Percentiles rank a stretch among this genome's conserved stretches.
These are phyloP conservation scores for Aurelia coerulea DNA, from an alignment of 30 jellyfish, hydroid and myxozoan genomes.

Conservation along the genomic window DNA sequence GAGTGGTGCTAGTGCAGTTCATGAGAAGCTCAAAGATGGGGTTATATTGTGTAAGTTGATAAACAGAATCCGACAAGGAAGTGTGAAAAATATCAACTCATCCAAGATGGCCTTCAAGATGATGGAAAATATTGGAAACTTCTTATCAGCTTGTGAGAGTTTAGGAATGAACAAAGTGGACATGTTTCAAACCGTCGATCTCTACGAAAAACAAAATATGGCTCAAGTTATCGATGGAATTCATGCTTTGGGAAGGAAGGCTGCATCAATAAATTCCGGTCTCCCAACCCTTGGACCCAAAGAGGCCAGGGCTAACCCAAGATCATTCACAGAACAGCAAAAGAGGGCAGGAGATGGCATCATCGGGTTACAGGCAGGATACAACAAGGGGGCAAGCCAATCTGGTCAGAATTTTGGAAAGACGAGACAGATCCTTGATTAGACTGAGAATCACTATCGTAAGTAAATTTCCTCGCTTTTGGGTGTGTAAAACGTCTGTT, in stretches of 20 bases:
- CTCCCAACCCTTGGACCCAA: conserved; percentile 7
- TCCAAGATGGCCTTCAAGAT: conserved; percentile 23
- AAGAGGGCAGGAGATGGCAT: conserved; percentile 51
- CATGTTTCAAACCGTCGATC: conserved; percentile 88
- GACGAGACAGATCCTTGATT: conserved; percentile 83
- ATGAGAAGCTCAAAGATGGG: conserved; percentile 82
- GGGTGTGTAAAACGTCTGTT: too few relatives aligned
- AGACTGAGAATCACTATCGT: not conserved
- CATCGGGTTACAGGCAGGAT: conserved; percentile 82
- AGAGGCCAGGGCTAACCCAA: too few relatives aligned
- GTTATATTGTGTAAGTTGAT: conserved; percentile 81
- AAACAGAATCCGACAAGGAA: conserved; percentile 73
- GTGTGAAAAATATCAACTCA: conserved; percentile 76
- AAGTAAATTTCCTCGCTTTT: too few relatives aligned
- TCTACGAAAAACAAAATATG: conserved; percentile 91
- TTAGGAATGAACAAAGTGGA: conserved; percentile 74
- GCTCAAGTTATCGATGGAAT: conserved; percentile 86
- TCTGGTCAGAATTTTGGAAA: conserved; percentile 91
- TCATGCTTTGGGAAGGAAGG: conserved; percentile 95
- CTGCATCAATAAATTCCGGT: conserved; percentile 15
- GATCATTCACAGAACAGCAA: conserved; percentile 8
- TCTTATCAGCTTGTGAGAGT: conserved; percentile 66
- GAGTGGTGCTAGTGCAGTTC: conserved; percentile 69
- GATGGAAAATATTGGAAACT: conserved; percentile 84
- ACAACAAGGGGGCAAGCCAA: conserved; percentile 85